Evolutionary conservation across 1,140 invertebrate species (phyloP), one percentile per base, ranked within the genome.

Genomic region (Temnothorax curvispinosus): DNA sequence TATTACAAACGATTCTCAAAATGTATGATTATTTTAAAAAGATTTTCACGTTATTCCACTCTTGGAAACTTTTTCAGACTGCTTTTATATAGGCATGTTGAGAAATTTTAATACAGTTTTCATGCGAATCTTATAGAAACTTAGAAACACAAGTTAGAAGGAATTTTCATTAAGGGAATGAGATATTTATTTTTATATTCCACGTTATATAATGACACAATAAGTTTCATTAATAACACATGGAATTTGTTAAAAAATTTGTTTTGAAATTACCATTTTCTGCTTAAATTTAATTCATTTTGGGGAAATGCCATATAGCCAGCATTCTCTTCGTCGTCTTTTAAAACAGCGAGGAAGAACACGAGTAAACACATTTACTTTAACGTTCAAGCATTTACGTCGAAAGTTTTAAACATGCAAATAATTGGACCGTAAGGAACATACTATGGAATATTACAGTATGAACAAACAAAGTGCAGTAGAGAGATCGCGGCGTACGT

Each of bases 71-170:
- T 72, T 81, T 72, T 56, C 27, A 72, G 38, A 47, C 11, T 41
- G 21, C 32, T 35, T 9, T 15, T 58, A 27, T 27, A 18, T 41
- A 58, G n/a, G 15, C 11, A 21, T 58, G 52, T 58, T 58, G 27
- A 54, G 18, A 74, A 82, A 72, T 82, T 82, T 81, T 74, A 18
- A 74, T 72, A 74, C 18, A 18, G 13, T 58, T 72, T 74, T 72
- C 2, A 18, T 47, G 38, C 32, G 15, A 81, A 81, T 6, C 18
- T 74, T 58, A 3, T 58, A 74, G n/a, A 58, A 58, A 82, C 13
- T 74, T 74, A 44, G 27, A 67, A 81, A 82, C 21, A 74, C 52
- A 7, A 74, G 18, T 74, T 82, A 35, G 9, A 8, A 60, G 7
- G 4, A 58, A 72, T 72, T 74, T 72, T 72, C 41, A 82, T 82